Base-by-base conservation (phyloP, 2,888 invertebrate species). In the Caenorhabditis sp. region DNA sequence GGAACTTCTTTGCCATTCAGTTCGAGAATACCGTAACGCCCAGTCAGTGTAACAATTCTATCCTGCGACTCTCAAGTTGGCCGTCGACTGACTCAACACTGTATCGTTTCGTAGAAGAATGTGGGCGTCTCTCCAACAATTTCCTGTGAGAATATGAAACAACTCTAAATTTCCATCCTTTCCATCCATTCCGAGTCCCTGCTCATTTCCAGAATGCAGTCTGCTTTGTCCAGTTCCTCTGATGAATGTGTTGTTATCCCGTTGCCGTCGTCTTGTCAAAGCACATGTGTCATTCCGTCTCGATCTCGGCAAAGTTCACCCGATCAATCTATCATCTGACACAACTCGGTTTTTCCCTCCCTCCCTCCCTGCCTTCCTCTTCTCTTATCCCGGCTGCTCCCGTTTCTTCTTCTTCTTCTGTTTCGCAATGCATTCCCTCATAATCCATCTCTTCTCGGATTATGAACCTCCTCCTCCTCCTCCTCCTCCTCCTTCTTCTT, bases 321-420 rank as follows among this genome's bases (percentile, higher is more conserved):
- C 44, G 28, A 37, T 60, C 61, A 28, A 37, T 70, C 70, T 70
- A 65, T 65, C 64, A 65, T 65, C 64, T 51, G 64, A 51, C 35
- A 40, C 40, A 32, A 32, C 32, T 32, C 22, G 4, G n/a, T 60
- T 62, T 62, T 62, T 62, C 28, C 11, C 44, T 50, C 11, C 24
- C 28, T 58, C 53, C 20, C 51, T 37, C 22, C 13, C n/a, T n/a
- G 37, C 20, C 4, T 32, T n/a, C n/a, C 18, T 3, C 11, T 37
- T 24, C 20, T 13, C 28, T 18, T 50, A 3, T 44, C 35, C 26
- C 69, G 5, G 3, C 28, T 56, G 18, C 68, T 58, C 26, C n/a
- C 4, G 32, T 9, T 40, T 40, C 53, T 28, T 24, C 50, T 35
- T 11, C 44, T 37, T 22, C 11, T 44, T 37, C 28, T 37, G 28